phyloP scores from a whole-genome alignment of 2,888 invertebrate genomes.

The Melinaea marsaeus region DNA sequence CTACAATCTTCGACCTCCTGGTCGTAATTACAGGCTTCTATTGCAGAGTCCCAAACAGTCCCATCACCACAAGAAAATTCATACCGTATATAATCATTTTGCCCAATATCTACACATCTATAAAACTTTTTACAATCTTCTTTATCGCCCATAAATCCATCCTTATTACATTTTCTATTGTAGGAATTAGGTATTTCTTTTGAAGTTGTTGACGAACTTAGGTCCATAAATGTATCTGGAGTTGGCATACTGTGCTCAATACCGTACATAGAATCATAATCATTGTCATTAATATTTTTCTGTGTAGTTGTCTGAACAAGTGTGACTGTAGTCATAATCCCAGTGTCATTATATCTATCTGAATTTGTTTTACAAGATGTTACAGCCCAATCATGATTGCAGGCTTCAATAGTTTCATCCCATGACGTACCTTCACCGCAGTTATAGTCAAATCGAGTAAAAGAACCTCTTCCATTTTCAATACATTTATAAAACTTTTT shows the following conservation, averaged over 20 bases:
- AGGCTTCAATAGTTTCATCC: conserved; percentile 76
- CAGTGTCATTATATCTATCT: conserved; percentile 13
- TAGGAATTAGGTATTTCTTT: conserved; percentile 3
- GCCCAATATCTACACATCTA: conserved; percentile 79
- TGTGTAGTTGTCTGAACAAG: conserved; percentile 30
- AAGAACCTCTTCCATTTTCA: conserved; percentile 63
- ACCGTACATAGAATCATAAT: conserved; percentile 34
- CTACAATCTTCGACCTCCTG: conserved; percentile 59
- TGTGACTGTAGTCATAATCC: conserved; percentile 27
- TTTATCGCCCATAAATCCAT: conserved; percentile 79
- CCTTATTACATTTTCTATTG: conserved; percentile 36
- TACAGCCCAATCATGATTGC: conserved; percentile 77
- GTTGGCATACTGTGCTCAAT: conserved; percentile 22
- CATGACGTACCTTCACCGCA: conserved; percentile 80
- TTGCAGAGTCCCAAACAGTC: conserved; percentile 78
- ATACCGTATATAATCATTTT: conserved; percentile 67
- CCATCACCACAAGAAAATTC: conserved; percentile 79
- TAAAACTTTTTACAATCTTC: conserved; percentile 82
- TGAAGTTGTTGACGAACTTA: conserved; percentile 20
- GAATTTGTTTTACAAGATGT: conserved; percentile 32
- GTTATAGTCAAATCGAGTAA: conserved; percentile 73
- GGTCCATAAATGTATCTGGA: conserved; percentile 15
- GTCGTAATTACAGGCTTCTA: conserved; percentile 78
- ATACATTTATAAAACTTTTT: conserved; percentile 84
- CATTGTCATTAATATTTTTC: conserved; percentile 18